Conservation (phyloP, 1,140 invertebrate genomes). For the Acyrthosiphon pisum region DNA sequence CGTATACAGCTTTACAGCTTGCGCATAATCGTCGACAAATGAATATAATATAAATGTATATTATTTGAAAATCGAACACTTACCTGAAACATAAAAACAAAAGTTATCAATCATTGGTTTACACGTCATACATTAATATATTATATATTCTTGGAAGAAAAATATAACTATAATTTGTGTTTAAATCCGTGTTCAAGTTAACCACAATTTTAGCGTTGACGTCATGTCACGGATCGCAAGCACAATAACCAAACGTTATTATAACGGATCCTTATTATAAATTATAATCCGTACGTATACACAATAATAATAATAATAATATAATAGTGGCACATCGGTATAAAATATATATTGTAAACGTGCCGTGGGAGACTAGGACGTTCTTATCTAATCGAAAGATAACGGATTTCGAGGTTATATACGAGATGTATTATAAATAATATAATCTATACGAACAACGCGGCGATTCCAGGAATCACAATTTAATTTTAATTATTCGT, state of each 20-base stretch:
- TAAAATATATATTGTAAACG: background rate
- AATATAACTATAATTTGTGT: background rate
- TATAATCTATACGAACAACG: background rate
- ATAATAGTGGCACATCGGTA: background rate
- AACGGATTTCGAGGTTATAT: constrained; percentile 23
- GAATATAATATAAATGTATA: background rate
- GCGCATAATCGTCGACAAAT: background rate
- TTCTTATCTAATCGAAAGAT: constrained; percentile 9
- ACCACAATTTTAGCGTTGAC: background rate
- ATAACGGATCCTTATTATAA: background rate
- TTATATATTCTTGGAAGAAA: background rate
- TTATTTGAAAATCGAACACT: background rate
- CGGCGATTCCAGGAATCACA: background rate
- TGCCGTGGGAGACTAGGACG: background rate
- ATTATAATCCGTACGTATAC: background rate
- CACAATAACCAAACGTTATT: background rate
- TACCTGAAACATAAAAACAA: constrained; percentile 37
- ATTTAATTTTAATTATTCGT: constrained; percentile 19
- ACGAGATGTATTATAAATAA: background rate
- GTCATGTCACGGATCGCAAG: background rate
- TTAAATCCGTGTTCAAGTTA: background rate
- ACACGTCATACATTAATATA: background rate
- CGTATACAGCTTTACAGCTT: background rate
- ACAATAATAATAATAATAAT: background rate
- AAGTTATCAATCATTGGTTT: background rate